Conservation (phyloP, 2,888 invertebrate genomes). For the Perdita meconis region DNA sequence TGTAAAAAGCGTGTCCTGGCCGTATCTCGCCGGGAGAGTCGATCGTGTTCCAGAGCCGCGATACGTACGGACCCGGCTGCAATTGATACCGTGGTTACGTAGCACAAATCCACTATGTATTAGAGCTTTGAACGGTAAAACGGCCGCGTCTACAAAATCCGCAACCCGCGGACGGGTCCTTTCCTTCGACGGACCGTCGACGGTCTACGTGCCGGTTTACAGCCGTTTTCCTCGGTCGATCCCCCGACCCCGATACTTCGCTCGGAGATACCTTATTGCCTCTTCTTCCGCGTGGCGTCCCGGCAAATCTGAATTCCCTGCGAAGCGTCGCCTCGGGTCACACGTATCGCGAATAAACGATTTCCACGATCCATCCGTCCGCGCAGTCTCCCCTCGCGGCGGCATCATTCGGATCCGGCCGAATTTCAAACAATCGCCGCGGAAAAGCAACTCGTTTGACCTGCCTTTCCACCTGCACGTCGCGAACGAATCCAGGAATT, state of each 20-base stretch:
- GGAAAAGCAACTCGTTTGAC: background rate
- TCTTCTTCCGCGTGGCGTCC: constrained; percentile 3
- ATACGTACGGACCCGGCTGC: constrained; percentile 25
- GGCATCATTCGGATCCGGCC: constrained; percentile 1
- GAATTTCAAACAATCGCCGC: constrained; percentile 3
- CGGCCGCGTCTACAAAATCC: constrained; percentile 43
- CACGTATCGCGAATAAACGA: constrained; percentile 33
- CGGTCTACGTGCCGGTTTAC: constrained; percentile 59
- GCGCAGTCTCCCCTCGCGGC: too few species aligned
- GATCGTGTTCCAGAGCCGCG: background rate
- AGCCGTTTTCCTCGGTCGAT: constrained; percentile 19
- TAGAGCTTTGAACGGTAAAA: constrained; percentile 42
- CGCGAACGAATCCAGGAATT: background rate
- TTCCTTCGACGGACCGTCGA: constrained; percentile 10
- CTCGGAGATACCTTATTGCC: constrained; percentile 8
- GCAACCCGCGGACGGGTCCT: constrained; percentile 39
- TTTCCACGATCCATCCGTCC: constrained; percentile 17
- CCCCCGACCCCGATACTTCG: constrained; percentile 27
- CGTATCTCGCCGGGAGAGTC: background rate
- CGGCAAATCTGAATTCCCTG: constrained; percentile 1
- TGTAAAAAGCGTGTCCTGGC: too few species aligned
- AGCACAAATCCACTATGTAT: constrained; percentile 47
- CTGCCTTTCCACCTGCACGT: background rate
- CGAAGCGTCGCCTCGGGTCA: constrained; percentile 9
- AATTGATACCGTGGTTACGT: constrained; percentile 57